Evolutionary conservation across 1,140 invertebrate genomes (phyloP), one percentile per base, ranked within the genome.

Genomic region (Hydropsyche tenuis): DNA sequence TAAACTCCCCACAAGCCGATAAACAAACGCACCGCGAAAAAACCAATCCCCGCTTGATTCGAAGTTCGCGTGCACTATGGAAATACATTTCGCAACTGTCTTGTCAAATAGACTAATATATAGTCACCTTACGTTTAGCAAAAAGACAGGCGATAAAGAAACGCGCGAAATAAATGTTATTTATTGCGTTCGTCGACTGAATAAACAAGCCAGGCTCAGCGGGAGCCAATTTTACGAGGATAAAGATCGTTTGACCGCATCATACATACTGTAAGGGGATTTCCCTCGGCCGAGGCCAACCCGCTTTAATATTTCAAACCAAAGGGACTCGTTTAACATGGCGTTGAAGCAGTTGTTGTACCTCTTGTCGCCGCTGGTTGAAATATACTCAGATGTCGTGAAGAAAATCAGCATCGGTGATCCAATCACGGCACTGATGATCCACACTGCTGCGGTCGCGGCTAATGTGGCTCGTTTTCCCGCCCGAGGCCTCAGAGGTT

Each of bases 321-420:
- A 5, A 14, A 51, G 3, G 30, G n/a, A n/a, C n/a, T n/a, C n/a
- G n/a, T n/a, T n/a, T n/a, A n/a, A n/a, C n/a, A n/a, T n/a, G n/a
- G n/a, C n/a, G n/a, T n/a, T n/a, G n/a, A n/a, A n/a, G n/a, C n/a
- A n/a, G n/a, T n/a, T n/a, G n/a, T n/a, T 37, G 68, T 83, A 85
- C 79, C 89, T 88, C 1, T 88, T 88, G 64, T 89, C 88, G 14
- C 84, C 82, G 78, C 88, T 89, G 7, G n/a, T 84, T 80, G 42
- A 89, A 82, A 6, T 85, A 83, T 63, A 84, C 81, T 12, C 77
- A 73, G 63, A 87, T 0, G 92, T 94, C 4, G 89, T 93, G 80
- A 90, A 94, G 81, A 91, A 96, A 20, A 97, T 83, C 22, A 96
- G 84, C 85, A 92, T 93, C 0, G 96, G 96, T 77, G 93, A 86